Percentiles rank a stretch among this genome's conserved stretches.
Conservation (phyloP, 2,888 invertebrate genomes). For the Criorhina ranunculi region DNA sequence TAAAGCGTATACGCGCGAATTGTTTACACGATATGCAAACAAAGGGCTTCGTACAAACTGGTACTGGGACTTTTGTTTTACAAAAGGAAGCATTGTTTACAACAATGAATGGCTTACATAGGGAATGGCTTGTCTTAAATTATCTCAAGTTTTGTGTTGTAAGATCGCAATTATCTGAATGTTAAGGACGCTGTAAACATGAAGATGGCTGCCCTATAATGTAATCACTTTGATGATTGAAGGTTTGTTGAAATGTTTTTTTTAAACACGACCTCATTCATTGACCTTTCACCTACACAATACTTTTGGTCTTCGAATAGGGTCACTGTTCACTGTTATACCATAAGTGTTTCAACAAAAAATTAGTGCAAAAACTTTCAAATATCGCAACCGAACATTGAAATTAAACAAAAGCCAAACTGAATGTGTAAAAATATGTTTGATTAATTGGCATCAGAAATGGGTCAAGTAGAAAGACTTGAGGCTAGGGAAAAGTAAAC, state of each 20-base stretch:
- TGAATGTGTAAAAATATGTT: background rate
- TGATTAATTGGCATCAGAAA: background rate
- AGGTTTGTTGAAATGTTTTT: too few relatives aligned
- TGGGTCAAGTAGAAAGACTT: slow-evolving; percentile 6
- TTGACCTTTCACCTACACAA: too few relatives aligned
- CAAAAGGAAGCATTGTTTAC: slow-evolving; percentile 27
- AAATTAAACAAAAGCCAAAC: background rate
- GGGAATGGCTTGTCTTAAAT: background rate
- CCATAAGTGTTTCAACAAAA: background rate
- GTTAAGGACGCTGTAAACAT: slow-evolving; percentile 8
- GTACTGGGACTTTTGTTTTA: slow-evolving; percentile 18
- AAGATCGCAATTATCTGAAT: slow-evolving; percentile 8
- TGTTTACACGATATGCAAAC: slow-evolving; percentile 32
- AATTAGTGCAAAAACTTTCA: background rate
- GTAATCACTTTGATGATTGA: background rate
- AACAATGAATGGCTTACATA: slow-evolving; percentile 23
- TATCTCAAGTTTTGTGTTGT: slow-evolving; percentile 7
- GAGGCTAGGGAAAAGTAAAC: slow-evolving; percentile 13
- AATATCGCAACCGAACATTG: background rate
- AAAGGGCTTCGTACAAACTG: slow-evolving; percentile 14
- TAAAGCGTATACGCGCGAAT: background rate
- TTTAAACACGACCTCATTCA: too few relatives aligned
- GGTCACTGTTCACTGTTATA: background rate
- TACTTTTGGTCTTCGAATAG: background rate
- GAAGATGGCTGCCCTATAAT: slow-evolving; percentile 18